phyloP scores from a whole-genome alignment of 2,888 invertebrate species.

The Dryococelus australis region DNA sequence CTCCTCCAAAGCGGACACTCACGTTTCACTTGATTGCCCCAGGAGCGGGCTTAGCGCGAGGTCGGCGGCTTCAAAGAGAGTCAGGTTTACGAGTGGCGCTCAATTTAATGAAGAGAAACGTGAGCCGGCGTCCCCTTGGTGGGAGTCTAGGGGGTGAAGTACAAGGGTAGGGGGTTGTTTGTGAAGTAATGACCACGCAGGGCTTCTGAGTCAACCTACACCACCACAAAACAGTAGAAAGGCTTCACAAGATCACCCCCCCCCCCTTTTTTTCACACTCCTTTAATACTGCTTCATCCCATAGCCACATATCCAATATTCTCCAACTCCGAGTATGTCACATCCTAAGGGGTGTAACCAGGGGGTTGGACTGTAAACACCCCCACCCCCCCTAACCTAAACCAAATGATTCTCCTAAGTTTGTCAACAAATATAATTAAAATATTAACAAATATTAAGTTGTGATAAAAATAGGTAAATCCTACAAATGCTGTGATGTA shows the following conservation, averaged over 20 bases:
- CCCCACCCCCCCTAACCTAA: too few relatives aligned
- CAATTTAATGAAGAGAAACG: conserved; percentile 3
- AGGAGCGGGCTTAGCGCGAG: background rate
- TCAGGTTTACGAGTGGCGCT: background rate
- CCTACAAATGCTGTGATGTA: too few relatives aligned
- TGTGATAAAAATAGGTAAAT: too few relatives aligned
- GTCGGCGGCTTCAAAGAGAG: conserved; percentile 5
- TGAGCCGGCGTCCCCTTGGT: background rate
- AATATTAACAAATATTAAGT: too few relatives aligned
- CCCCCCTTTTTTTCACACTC: too few relatives aligned
- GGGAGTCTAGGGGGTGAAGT: background rate
- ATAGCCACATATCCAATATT: too few relatives aligned
- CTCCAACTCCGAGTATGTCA: too few relatives aligned
- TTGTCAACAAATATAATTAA: too few relatives aligned
- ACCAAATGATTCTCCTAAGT: too few relatives aligned
- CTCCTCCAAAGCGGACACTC: background rate
- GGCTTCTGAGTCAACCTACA: conserved; percentile 1
- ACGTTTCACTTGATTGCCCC: background rate
- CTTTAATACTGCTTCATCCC: too few relatives aligned
- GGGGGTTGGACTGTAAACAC: too few relatives aligned
- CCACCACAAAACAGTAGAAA: background rate
- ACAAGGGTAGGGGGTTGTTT: background rate
- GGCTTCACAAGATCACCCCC: background rate
- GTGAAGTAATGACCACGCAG: background rate
- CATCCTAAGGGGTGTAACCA: too few relatives aligned